Evolutionary conservation across 2,113 vertebrate genomes (phyloP).

Genomic region (Hippocampus barbouri): DNA sequence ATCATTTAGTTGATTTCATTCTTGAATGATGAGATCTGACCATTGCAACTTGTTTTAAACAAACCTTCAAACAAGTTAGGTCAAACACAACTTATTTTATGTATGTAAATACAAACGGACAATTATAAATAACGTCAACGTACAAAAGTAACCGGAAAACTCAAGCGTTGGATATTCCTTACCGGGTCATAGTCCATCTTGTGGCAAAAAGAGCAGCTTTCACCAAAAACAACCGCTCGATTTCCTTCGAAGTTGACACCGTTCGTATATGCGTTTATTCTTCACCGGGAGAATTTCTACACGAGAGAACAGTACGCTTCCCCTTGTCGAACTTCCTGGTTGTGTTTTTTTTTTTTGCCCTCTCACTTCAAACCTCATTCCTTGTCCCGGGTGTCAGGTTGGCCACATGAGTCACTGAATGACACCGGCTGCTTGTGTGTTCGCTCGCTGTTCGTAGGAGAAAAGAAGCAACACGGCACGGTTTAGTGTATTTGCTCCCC

Average conservation of each 20-base stretch:
- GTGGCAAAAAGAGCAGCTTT: slow-evolving; percentile 12
- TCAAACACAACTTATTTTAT: not conserved
- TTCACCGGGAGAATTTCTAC: not conserved
- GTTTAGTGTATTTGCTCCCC: not conserved
- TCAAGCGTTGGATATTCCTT: slow-evolving; percentile 24
- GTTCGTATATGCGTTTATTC: slow-evolving; percentile 3
- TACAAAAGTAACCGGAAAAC: not conserved
- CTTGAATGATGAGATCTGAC: too few relatives aligned
- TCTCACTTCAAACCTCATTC: slow-evolving; percentile 42
- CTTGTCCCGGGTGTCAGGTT: slow-evolving; percentile 16
- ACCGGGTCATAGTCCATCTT: slow-evolving; percentile 64
- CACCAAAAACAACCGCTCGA: not conserved
- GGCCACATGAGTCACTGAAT: not conserved
- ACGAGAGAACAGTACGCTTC: slow-evolving; percentile 9
- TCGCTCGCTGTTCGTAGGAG: not conserved
- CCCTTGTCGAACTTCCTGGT: slow-evolving; percentile 66
- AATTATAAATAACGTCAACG: not conserved
- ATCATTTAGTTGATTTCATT: not conserved
- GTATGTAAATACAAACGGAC: not conserved
- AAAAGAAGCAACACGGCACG: not conserved
- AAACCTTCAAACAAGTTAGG: not conserved
- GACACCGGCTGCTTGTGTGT: not conserved
- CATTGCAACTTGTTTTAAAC: not conserved
- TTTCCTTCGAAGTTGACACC: not conserved
- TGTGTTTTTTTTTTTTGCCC: slow-evolving; percentile 16